A percentile compares a stretch with the other conserved stretches of the same genome.
Conservation (phyloP, 53 echinoderm and acorn worm species). For the Henricia sp. region DNA sequence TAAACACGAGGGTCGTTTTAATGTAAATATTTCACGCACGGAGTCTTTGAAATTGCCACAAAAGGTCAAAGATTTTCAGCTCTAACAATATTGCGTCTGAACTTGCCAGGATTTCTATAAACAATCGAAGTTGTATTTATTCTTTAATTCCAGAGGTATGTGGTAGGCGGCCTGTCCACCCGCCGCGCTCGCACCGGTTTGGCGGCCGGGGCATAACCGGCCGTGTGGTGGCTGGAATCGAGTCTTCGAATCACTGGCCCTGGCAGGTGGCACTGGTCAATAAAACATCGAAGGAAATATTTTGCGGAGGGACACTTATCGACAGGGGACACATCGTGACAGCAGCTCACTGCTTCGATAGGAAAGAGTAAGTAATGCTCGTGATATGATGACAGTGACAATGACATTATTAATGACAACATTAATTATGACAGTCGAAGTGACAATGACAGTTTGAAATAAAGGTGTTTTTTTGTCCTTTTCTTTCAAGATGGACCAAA, state of each 20-base stretch:
- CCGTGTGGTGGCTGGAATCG: conserved; percentile 54
- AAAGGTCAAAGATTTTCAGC: no score
- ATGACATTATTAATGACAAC: neutral
- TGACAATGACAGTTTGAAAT: neutral
- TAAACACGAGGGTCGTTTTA: no score
- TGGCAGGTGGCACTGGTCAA: conserved; percentile 61
- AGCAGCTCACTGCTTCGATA: conserved; percentile 61
- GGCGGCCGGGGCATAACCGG: no score
- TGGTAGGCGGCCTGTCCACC: conserved; percentile 14
- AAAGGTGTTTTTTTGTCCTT: neutral
- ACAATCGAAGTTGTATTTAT: no score
- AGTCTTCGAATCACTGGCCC: conserved; percentile 58
- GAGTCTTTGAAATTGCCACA: no score
- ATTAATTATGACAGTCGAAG: neutral
- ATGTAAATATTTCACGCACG: no score
- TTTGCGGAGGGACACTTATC: conserved; percentile 58
- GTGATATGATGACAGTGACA: neutral
- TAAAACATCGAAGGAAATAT: conserved; percentile 20
- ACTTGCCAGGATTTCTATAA: no score
- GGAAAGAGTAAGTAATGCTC: conserved; percentile 12
- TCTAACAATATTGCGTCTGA: no score
- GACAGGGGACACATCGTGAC: conserved; percentile 52
- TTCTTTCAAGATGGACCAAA: conserved; percentile 58
- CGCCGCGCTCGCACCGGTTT: neutral
- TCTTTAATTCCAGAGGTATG: conserved; percentile 20